phyloP scores from a whole-genome alignment of 2,797 vertebrate species.

The Nothura maculosa region DNA sequence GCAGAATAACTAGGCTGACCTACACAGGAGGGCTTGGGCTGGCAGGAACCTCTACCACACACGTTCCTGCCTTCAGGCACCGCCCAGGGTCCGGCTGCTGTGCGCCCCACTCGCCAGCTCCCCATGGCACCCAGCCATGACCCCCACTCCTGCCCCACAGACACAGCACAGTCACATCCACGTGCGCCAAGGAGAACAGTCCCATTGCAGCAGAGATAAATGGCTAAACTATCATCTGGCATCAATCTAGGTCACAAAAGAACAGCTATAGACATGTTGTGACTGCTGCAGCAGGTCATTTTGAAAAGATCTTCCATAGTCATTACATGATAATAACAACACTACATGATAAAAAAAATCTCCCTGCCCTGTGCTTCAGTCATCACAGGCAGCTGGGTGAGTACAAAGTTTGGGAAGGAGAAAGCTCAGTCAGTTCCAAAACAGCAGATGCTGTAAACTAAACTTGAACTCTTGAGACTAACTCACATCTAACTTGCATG shows the following conservation, averaged over 20 bases:
- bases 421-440: neutral
- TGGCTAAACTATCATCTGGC: neutral
- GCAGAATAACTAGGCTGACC: neutral
- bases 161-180: neutral
- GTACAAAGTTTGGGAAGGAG: neutral
- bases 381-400: neutral
- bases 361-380: neutral
- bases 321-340: neutral
- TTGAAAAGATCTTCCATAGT: neutral
- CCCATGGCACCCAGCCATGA: too few relatives aligned
- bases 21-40: neutral
- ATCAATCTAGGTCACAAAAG: neutral
- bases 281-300: neutral
- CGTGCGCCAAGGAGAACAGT: neutral
- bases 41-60: neutral
- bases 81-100: neutral
- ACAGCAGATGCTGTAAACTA: neutral
- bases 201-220: neutral
- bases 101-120: neutral
- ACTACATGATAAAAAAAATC: too few relatives aligned
- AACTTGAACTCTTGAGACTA: neutral
- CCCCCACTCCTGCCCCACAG: neutral
- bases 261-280: neutral
- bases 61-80: neutral
- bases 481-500: neutral